phyloP scores from a whole-genome alignment of 2,888 invertebrate genomes.

The Phengaris arion region DNA sequence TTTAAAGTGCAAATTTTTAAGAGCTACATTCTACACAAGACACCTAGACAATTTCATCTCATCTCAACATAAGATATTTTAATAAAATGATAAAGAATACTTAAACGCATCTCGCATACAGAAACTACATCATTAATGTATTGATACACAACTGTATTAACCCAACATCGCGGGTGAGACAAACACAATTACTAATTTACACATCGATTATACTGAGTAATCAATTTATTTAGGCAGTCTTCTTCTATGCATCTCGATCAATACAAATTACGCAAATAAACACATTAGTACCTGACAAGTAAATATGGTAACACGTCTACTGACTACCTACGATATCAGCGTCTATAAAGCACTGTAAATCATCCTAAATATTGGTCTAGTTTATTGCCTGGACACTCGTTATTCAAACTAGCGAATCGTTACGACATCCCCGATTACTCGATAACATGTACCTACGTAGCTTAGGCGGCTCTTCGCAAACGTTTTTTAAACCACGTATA shows the following conservation, averaged over 20 bases:
- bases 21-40: background rate
- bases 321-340: constrained; percentile 55
- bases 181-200: constrained; percentile 53
- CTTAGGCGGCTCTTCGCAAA: background rate
- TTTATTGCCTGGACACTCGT: constrained; percentile 68
- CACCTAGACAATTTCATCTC: background rate
- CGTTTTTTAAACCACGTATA: background rate
- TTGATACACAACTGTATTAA: constrained; percentile 1
- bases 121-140: background rate
- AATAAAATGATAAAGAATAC: background rate
- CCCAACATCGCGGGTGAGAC: background rate
- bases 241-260: constrained; percentile 74
- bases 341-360: constrained; percentile 55
- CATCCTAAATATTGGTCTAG: constrained; percentile 78
- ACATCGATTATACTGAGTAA: constrained; percentile 67
- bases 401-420: constrained; percentile 60
- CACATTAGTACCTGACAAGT: constrained; percentile 46
- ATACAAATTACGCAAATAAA: constrained; percentile 44
- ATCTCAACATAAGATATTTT: background rate
- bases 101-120: constrained; percentile 8
- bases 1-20: background rate
- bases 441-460: constrained; percentile 32
- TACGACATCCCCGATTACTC: constrained; percentile 42
- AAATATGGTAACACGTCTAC: constrained; percentile 70
- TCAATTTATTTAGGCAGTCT: constrained; percentile 76